phyloP scores from a whole-genome alignment of 1,140 invertebrate genomes.

The Hylyphantes graminicola region DNA sequence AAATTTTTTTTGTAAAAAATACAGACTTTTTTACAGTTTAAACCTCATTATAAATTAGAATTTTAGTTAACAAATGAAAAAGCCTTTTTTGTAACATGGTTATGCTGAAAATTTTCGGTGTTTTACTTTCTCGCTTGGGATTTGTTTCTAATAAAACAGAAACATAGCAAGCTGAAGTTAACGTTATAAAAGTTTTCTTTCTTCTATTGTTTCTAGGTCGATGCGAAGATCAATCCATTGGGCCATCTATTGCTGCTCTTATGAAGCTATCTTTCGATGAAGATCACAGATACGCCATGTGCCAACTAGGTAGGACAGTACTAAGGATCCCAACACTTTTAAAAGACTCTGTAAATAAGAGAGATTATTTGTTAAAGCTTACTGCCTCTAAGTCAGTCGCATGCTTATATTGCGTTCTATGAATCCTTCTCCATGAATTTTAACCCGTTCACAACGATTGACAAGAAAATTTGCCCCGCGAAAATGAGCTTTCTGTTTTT shows the following conservation, averaged over 20 bases:
- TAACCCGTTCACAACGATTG: not conserved
- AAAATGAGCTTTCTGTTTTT: no score
- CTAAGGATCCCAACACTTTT: no score
- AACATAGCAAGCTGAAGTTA: not conserved
- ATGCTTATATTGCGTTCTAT: no score
- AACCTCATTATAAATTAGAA: not conserved
- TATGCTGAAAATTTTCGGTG: not conserved
- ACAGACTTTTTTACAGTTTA: not conserved
- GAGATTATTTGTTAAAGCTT: no score
- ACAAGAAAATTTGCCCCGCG: no score
- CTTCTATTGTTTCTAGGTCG: conserved; percentile 6
- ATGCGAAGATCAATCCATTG: conserved; percentile 76
- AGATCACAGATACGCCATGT: conserved; percentile 93
- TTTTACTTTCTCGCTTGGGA: not conserved
- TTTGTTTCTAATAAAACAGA: not conserved
- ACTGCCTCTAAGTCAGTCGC: no score
- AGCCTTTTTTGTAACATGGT: not conserved
- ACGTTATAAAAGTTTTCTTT: not conserved
- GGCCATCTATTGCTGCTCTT: conserved; percentile 83
- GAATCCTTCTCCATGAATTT: no score
- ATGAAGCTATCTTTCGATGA: conserved; percentile 98
- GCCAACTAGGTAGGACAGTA: conserved; percentile 76
- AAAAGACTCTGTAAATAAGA: not conserved
- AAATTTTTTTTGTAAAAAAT: no score
- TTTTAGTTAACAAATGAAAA: not conserved